Evolutionary conservation across 2,113 vertebrate genomes (phyloP).

Genomic region (Albula glossodonta): DNA sequence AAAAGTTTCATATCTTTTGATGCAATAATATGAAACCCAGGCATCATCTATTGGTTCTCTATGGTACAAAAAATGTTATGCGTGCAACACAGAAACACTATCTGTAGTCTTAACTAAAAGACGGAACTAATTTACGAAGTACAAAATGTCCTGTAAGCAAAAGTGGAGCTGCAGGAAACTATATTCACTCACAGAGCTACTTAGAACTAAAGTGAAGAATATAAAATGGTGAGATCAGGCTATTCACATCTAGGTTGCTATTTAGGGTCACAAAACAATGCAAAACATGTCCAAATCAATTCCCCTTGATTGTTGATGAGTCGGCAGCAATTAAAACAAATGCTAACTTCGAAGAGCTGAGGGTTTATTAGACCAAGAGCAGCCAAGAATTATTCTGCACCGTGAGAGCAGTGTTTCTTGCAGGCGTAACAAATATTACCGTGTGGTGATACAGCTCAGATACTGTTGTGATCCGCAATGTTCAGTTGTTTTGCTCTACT

Average conservation of each 20-base stretch:
- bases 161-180: too few species aligned
- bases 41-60: constrained; percentile 66
- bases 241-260: too few species aligned
- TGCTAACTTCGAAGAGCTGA: constrained; percentile 16
- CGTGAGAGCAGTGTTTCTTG: not conserved
- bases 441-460: not conserved
- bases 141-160: too few species aligned
- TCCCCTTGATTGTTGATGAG: constrained; percentile 27
- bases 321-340: constrained; percentile 33
- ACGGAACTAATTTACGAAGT: too few species aligned
- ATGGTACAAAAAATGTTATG: constrained; percentile 45
- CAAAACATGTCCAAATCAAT: not conserved
- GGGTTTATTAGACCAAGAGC: constrained; percentile 16
- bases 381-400: not conserved
- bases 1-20: not conserved
- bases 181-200: not conserved
- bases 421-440: not conserved
- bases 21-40: not conserved
- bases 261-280: constrained; percentile 29
- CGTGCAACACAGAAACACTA: too few species aligned
- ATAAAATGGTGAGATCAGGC: too few species aligned
- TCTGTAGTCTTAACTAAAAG: too few species aligned
- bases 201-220: too few species aligned
- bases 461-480: not conserved
- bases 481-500: not conserved